Evolutionary conservation across 2,797 vertebrate species (phyloP).

Genomic region (Ceryle rudis): DNA sequence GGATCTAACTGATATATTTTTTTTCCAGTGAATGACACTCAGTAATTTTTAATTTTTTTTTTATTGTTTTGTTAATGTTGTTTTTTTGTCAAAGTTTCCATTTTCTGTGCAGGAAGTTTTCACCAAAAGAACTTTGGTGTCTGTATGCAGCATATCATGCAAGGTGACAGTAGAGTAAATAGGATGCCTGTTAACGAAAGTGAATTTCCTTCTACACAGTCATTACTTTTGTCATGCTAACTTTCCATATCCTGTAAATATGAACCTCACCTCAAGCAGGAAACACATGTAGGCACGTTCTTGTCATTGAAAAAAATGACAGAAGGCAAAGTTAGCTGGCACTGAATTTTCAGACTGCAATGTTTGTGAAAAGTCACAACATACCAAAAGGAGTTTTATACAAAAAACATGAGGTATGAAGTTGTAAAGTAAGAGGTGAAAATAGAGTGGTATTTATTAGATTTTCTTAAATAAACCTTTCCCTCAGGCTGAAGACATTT

Average conservation of each 20-base stretch:
- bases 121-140: not conserved
- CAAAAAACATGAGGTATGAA: not conserved
- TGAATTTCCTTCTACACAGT: constrained; percentile 66
- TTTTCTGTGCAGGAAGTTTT: constrained; percentile 51
- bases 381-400: not conserved
- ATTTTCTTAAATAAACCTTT: not conserved
- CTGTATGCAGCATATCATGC: not conserved
- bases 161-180: constrained; percentile 48
- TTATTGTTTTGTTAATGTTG: not conserved
- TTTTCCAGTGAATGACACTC: not conserved
- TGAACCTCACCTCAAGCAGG: constrained; percentile 50
- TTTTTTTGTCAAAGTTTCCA: constrained; percentile 7
- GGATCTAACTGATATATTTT: not conserved
- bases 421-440: not conserved
- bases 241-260: constrained; percentile 73
- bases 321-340: not conserved
- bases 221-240: constrained; percentile 67
- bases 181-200: constrained; percentile 61
- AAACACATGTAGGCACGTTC: constrained; percentile 53
- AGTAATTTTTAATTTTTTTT: not conserved
- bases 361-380: not conserved
- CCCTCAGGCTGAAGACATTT: not conserved
- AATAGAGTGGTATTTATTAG: not conserved
- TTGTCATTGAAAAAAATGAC: constrained; percentile 35
- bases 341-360: not conserved